These are phyloP conservation scores for Candoia aspera DNA, from an alignment of 2,113 vertebrate genomes.

Conservation along the genomic window DNA sequence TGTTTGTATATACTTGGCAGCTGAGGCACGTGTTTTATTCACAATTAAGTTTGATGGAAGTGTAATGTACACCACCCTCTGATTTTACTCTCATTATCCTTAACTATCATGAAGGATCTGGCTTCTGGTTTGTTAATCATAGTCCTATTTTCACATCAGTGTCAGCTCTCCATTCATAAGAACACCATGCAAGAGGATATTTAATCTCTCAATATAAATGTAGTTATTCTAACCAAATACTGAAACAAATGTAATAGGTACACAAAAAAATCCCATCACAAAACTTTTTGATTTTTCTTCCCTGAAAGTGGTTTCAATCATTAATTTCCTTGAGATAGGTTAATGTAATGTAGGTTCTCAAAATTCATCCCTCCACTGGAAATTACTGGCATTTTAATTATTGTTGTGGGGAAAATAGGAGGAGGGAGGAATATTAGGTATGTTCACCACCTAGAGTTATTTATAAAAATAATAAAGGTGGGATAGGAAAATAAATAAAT, in stretches of 20 bases:
- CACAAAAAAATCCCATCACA: background rate
- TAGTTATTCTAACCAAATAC: background rate
- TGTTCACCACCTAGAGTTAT: no score
- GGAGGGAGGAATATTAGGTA: no score
- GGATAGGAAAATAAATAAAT: no score
- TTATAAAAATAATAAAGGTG: no score
- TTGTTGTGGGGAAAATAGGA: no score
- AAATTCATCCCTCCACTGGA: background rate
- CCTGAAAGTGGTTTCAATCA: background rate
- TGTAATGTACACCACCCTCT: background rate
- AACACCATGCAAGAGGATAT: background rate
- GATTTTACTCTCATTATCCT: background rate
- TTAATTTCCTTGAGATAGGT: background rate
- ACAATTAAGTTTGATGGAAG: background rate
- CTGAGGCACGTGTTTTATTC: background rate
- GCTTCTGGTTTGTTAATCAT: constrained; percentile 5
- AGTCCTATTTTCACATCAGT: background rate
- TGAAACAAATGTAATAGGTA: background rate
- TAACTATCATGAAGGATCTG: background rate
- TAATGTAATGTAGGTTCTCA: background rate
- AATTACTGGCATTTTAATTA: constrained; percentile 1
- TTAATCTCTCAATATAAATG: constrained; percentile 6
- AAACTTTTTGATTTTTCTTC: background rate
- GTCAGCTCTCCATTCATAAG: background rate
- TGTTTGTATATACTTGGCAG: background rate